Base-by-base conservation (phyloP, 2,797 vertebrate genomes). In the Emys orbicularis region DNA sequence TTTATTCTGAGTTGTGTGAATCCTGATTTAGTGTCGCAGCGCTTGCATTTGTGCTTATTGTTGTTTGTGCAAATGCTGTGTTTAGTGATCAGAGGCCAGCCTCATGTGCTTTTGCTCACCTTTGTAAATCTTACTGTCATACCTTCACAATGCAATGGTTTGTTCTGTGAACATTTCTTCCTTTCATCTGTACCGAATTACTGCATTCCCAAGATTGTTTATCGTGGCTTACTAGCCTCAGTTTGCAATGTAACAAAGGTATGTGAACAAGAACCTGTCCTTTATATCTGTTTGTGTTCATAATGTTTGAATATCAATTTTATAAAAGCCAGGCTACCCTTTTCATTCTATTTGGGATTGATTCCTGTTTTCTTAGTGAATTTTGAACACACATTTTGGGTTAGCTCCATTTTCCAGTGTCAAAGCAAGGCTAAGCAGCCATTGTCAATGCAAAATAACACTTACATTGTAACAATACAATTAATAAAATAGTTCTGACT, bases 91-190 rank as follows among this genome's bases (percentile, higher is more conserved):
- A 0, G 0, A 15, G 81, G 57, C 87, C 86, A 76, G 79, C 50
- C 5, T 7, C 9, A 5, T 49, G 83, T 87, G 80, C 89, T 77
- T 15, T 29, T 77, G 15, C 11, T 37, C 18, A 6, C 2, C 31
- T 57, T 85, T 90, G 15, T 37, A 82, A 4, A 29, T 19, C 57
- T 61, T 29, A 6, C 52, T 74, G 4, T 59, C 6, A 0, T 3
- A 0, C 16, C 94, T 76, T 3, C 41, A 29, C 15, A 1, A 41
- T 12, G 1, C 10, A 47, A 1, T 37, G 56, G 31, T 3, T 88
- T 88, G 23, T 96, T 89, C 92, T 95, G 90, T 92, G 96, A 95
- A 68, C 93, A 94, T 91, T 27, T 19, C 34, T n/a, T 19, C 37
- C 25, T 12, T 31, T 53, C 47, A 59, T 72, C 19, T 76, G 0